Percentiles rank a stretch among this genome's conserved stretches.
phyloP scores from a whole-genome alignment of 2,888 invertebrate genomes.

The Catocala nupta region DNA sequence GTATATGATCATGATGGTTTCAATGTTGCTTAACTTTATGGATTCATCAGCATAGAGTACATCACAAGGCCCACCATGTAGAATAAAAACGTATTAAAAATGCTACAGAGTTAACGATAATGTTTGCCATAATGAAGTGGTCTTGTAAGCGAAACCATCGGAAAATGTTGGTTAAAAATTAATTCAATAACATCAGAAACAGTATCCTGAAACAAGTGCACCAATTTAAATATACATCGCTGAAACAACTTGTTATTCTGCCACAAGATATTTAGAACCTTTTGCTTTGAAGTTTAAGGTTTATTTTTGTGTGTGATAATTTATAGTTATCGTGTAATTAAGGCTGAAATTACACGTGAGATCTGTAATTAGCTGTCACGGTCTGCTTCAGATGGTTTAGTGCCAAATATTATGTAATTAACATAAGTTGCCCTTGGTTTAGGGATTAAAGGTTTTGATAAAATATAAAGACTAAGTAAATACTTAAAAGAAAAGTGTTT shows the following conservation, averaged over 20 bases:
- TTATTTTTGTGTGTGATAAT: not conserved
- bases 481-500: too few species aligned
- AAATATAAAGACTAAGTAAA: too few species aligned
- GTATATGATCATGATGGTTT: too few species aligned
- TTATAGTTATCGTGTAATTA: slow-evolving; percentile 37
- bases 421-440: slow-evolving; percentile 23
- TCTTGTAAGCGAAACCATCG: slow-evolving; percentile 10
- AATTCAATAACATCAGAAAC: slow-evolving; percentile 39
- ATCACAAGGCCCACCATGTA: too few species aligned
- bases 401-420: slow-evolving; percentile 56
- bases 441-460: too few species aligned
- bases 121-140: slow-evolving; percentile 5
- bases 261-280: not conserved
- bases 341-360: slow-evolving; percentile 51
- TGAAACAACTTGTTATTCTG: not conserved
- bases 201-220: slow-evolving; percentile 35
- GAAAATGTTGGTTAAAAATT: slow-evolving; percentile 37
- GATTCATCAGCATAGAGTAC: too few species aligned
- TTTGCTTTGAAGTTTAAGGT: not conserved
- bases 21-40: too few species aligned
- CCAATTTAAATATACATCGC: slow-evolving; percentile 45
- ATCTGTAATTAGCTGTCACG: slow-evolving; percentile 61
- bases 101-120: not conserved
- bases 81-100: not conserved
- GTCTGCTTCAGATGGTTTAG: slow-evolving; percentile 60